phyloP scores from a whole-genome alignment of 2,797 vertebrate species.

The Xerus rutilus region DNA sequence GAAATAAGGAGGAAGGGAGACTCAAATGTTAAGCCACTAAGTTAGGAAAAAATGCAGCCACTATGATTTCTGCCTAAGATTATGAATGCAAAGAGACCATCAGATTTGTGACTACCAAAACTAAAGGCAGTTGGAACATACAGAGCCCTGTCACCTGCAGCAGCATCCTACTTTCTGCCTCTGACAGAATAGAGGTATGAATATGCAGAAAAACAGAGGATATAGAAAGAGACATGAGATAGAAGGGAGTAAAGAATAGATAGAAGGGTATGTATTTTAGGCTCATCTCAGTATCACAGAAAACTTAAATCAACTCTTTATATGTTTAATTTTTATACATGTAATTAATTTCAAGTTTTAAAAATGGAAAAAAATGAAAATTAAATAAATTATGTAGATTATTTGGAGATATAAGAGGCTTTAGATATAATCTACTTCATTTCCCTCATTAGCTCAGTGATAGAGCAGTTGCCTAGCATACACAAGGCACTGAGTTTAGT shows the following conservation, averaged over 20 bases:
- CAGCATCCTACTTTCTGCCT: neutral
- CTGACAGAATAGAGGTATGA: neutral
- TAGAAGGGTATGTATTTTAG: neutral
- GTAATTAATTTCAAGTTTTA: too few relatives aligned
- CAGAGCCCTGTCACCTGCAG: neutral
- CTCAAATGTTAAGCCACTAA: neutral
- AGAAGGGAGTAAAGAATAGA: neutral
- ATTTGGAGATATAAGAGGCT: neutral
- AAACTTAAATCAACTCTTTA: slow-evolving; percentile 54
- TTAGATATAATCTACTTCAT: slow-evolving; percentile 43
- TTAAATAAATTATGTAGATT: slow-evolving; percentile 17
- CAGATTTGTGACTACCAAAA: slow-evolving; percentile 24
- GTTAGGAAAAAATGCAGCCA: slow-evolving; percentile 27
- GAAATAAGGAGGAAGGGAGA: neutral
- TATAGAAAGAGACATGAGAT: neutral
- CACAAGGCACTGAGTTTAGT: neutral
- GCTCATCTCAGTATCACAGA: slow-evolving; percentile 9
- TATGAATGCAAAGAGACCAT: neutral
- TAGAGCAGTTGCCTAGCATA: neutral
- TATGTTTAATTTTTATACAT: neutral
- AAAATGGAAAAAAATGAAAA: neutral
- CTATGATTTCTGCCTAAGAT: slow-evolving; percentile 24
- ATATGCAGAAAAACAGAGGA: slow-evolving; percentile 42
- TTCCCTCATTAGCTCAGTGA: neutral
- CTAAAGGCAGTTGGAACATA: slow-evolving; percentile 15